A percentile compares a stretch with the other conserved stretches of the same genome.
These are phyloP conservation scores for Myathropa florea DNA, from an alignment of 2,888 invertebrate genomes.

Conservation along the genomic window DNA sequence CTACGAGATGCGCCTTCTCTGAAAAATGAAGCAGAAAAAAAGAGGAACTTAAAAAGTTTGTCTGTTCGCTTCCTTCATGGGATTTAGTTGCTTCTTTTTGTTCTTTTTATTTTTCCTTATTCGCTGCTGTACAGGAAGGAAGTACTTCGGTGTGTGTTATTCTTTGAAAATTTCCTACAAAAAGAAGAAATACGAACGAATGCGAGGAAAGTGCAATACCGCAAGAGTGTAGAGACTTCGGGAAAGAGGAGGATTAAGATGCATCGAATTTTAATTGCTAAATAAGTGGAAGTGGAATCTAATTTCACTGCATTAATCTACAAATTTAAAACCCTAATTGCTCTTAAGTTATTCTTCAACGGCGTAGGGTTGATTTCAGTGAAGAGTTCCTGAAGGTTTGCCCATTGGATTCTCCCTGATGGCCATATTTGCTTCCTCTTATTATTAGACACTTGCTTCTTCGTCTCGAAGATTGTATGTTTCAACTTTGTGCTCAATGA, in stretches of 20 bases:
- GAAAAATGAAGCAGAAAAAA: neutral
- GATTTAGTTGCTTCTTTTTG: conserved; percentile 23
- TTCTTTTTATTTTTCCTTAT: conserved; percentile 8
- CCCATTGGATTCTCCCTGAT: too few relatives aligned
- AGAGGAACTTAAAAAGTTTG: conserved; percentile 15
- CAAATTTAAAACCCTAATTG: neutral
- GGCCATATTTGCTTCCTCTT: too few relatives aligned
- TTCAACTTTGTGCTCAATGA: too few relatives aligned
- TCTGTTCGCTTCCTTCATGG: conserved; percentile 30
- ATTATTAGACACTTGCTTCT: too few relatives aligned
- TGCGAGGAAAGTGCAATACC: conserved; percentile 29
- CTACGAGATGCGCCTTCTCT: conserved; percentile 24
- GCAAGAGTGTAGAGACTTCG: neutral
- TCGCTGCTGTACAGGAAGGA: neutral
- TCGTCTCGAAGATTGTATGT: too few relatives aligned
- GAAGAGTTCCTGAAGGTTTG: too few relatives aligned
- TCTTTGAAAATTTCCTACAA: conserved; percentile 10
- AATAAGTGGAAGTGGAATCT: neutral
- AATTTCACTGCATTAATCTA: neutral
- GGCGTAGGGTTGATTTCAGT: too few relatives aligned
- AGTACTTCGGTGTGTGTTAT: conserved; percentile 19
- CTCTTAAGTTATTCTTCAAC: neutral
- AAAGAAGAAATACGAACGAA: conserved; percentile 14
- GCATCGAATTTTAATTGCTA: conserved; percentile 31
- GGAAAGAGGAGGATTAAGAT: neutral